Evolutionary conservation across 2,113 vertebrate species (phyloP).

Genomic region (Agelaius phoeniceus): DNA sequence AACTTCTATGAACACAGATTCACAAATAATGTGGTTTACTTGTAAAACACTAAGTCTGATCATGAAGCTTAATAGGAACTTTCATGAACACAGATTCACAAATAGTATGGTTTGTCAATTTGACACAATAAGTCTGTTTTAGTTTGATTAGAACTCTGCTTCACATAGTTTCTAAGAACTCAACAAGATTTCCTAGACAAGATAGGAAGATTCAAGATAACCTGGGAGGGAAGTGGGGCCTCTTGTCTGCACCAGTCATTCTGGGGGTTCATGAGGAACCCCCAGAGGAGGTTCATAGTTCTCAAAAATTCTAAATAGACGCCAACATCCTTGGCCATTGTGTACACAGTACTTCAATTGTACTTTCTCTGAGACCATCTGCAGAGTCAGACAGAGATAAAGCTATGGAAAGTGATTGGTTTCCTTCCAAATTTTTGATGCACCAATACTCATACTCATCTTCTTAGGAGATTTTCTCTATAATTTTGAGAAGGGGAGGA

Average conservation of each 20-base stretch:
- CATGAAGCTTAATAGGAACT: neutral
- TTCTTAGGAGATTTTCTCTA: neutral
- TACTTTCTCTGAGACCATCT: neutral
- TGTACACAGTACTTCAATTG: neutral
- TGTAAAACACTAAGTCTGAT: neutral
- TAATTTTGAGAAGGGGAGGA: neutral
- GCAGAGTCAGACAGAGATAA: neutral
- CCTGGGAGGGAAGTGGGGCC: neutral
- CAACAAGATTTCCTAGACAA: neutral
- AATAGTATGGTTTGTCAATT: neutral
- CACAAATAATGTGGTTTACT: neutral
- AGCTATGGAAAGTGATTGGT: neutral
- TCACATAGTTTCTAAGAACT: neutral
- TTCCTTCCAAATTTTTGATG: neutral
- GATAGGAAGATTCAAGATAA: neutral
- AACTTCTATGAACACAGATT: neutral
- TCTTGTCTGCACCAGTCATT: neutral
- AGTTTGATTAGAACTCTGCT: neutral
- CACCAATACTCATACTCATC: neutral
- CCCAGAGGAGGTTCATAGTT: neutral
- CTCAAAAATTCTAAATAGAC: neutral
- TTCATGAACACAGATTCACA: neutral
- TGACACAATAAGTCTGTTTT: neutral
- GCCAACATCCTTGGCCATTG: neutral
- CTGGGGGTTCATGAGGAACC: neutral